A percentile compares a stretch with the other conserved stretches of the same genome.
phyloP scores from a whole-genome alignment of 2,113 vertebrate genomes.

The Taxidea taxus region DNA sequence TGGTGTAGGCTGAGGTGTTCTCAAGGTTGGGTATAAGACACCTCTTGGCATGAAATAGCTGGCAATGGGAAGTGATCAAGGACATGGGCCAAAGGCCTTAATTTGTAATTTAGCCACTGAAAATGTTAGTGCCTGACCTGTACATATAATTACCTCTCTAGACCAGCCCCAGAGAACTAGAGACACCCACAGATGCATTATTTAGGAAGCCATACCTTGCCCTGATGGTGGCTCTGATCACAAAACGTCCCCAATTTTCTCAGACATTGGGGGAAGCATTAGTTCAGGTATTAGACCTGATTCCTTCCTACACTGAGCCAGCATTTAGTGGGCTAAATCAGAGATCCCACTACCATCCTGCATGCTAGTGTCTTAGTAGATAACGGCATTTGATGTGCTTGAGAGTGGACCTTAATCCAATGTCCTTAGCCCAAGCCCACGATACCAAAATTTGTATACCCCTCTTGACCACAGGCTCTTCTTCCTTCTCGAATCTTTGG shows the following conservation, averaged over 20 bases:
- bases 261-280: background rate
- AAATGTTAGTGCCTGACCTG: background rate
- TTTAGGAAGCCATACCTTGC: background rate
- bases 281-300: background rate
- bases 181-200: background rate
- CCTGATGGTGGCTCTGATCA: background rate
- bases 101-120: background rate
- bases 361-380: background rate
- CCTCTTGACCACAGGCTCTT: background rate
- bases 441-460: background rate
- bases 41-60: background rate
- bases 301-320: background rate
- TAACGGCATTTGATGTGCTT: background rate
- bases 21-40: background rate
- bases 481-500: background rate
- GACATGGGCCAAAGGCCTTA: background rate
- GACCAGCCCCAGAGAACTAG: background rate
- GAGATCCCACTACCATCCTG: background rate
- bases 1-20: background rate
- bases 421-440: background rate
- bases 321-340: background rate
- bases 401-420: background rate
- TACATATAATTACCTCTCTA: background rate
- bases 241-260: background rate
- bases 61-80: background rate